Conservation (phyloP, 2,113 vertebrate genomes). For the Calypte anna region DNA sequence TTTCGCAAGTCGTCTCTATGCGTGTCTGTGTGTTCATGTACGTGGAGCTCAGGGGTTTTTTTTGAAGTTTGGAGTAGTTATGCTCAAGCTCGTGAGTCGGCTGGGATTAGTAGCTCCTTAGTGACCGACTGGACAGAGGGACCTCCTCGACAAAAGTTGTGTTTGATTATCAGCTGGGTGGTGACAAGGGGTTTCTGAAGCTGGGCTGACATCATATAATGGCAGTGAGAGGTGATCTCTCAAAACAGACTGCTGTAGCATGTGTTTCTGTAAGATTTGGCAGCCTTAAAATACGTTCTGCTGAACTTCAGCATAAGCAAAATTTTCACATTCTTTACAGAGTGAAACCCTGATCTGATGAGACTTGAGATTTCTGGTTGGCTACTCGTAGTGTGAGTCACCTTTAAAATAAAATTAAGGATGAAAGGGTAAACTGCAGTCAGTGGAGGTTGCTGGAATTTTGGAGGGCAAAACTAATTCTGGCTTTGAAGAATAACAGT, state of each 20-base stretch:
- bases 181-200: not conserved
- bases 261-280: not conserved
- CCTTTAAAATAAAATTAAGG: not conserved
- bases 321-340: not conserved
- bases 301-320: not conserved
- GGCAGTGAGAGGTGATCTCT: rapidly evolving
- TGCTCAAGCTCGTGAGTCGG: rapidly evolving
- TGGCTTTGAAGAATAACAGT: not conserved
- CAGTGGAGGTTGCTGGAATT: not conserved
- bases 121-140: not conserved
- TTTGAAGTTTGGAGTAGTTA: not conserved
- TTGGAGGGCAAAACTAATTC: not conserved
- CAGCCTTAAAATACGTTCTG: not conserved
- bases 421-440: not conserved
- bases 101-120: not conserved
- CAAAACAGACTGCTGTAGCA: not conserved
- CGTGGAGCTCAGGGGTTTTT: rapidly evolving
- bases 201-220: not conserved
- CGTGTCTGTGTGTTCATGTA: rapidly evolving
- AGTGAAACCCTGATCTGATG: not conserved
- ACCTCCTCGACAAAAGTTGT: not conserved
- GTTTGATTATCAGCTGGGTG: not conserved
- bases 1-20: rapidly evolving
- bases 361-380: not conserved
- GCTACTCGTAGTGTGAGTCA: not conserved